Conservation (phyloP, 1,140 invertebrate genomes). For the Dysdera silvatica region DNA sequence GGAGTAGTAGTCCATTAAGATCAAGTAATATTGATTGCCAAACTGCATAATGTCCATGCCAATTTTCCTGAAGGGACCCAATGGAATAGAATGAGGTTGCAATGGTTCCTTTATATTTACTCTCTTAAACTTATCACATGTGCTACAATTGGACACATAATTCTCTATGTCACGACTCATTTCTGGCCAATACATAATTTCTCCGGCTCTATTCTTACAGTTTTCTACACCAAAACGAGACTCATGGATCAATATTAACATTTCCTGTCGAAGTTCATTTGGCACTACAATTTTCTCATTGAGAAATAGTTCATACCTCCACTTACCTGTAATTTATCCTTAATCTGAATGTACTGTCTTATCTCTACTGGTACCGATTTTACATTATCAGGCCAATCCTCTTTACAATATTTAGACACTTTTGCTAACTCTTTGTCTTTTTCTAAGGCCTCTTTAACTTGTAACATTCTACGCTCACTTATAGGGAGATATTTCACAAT, state of each 20-base stretch:
- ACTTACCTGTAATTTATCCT: constrained; percentile 31
- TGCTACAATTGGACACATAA: too few species aligned
- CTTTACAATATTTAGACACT: background rate
- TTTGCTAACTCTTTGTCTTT: background rate
- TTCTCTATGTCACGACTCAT: too few species aligned
- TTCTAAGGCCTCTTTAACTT: background rate
- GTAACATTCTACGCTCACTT: background rate
- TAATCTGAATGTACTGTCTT: constrained; percentile 26
- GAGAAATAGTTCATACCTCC: constrained; percentile 36
- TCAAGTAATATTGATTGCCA: background rate
- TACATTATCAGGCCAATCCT: constrained; percentile 29
- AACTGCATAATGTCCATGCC: background rate
- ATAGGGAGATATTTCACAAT: background rate
- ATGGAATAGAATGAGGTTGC: background rate
- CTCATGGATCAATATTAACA: constrained; percentile 36
- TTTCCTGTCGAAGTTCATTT: constrained; percentile 30
- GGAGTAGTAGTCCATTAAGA: background rate
- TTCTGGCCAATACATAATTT: too few species aligned
- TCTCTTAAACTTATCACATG: too few species aligned
- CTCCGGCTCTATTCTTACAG: background rate
- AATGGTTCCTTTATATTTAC: background rate
- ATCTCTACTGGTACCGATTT: background rate
- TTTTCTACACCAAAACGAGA: constrained; percentile 37
- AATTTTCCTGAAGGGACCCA: background rate
- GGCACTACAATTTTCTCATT: constrained; percentile 38